Evolutionary conservation across 2,888 invertebrate genomes (phyloP), one percentile per base, ranked within the genome.

Genomic region (Protodeltote pygarga): DNA sequence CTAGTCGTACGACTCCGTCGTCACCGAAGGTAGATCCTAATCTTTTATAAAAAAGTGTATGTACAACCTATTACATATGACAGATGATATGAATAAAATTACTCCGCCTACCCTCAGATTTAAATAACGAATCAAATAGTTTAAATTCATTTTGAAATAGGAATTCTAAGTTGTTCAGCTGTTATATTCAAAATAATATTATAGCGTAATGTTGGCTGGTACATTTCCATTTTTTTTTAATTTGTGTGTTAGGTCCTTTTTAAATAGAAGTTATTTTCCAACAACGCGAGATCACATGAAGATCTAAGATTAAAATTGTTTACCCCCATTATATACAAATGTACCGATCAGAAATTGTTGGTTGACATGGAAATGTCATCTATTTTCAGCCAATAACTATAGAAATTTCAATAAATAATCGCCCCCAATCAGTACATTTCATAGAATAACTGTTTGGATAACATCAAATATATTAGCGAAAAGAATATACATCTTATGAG

Each of bases 21-120:
- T 28, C 25, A 53, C 37, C 45, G 54, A 47, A 41, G 52, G 62
- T 73, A 66, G 42, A n/a, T n/a, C 49, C 64, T 69, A 71, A 65
- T 63, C 34, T 45, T 47, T 61, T 74, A 75, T 72, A 71, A 75
- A 75, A 52, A 73, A 72, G 70, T 75, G 65, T 78, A 80, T 80
- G 63, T 79, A 80, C 79, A 80, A 73, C 60, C 73, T 71, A 75
- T 64, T 63, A 65, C 37, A 66, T 69, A 57, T 59, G 59, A 59
- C 13, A 58, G 42, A 60, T 67, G 48, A 63, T 48, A 54, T 68
- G 47, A 66, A 47, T 62, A 34, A 40, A 51, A 52, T 60, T 60
- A 53, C 53, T 38, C 32, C 25, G 9, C 19, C 53, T 23, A 37
- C 27, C 42, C 21, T 28, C 29, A 48, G 39, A 51, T 50, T 35